Evolutionary conservation across 2,888 invertebrate species (phyloP).

Genomic region (Agelastica alni): DNA sequence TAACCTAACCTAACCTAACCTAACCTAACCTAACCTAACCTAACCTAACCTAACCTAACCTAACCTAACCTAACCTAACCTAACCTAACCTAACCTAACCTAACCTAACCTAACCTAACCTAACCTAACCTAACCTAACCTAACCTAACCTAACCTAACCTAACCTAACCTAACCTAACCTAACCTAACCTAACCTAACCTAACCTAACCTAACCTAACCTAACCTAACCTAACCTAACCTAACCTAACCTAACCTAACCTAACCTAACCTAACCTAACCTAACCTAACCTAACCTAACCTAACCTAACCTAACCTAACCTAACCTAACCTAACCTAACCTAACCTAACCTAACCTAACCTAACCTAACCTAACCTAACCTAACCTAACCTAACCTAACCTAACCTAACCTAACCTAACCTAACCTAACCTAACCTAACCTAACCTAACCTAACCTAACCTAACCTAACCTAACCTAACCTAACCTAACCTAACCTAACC

Average conservation of each 20-base stretch:
- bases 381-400: conserved; percentile 22
- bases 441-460: not conserved
- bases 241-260: conserved; percentile 2
- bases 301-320: conserved; percentile 12
- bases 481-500: not conserved
- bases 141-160: not conserved
- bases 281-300: conserved; percentile 11
- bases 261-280: conserved; percentile 11
- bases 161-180: conserved; percentile 7
- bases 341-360: conserved; percentile 11
- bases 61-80: not conserved
- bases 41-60: not conserved
- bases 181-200: conserved; percentile 8
- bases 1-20: not conserved
- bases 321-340: conserved; percentile 11
- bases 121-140: not conserved
- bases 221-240: conserved; percentile 10
- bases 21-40: not conserved
- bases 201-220: conserved; percentile 7
- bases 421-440: not conserved
- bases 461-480: not conserved
- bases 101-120: not conserved
- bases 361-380: conserved; percentile 14
- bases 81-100: not conserved
- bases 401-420: not conserved